Conservation (phyloP, 2,888 invertebrate genomes). For the Oligia strigilis region DNA sequence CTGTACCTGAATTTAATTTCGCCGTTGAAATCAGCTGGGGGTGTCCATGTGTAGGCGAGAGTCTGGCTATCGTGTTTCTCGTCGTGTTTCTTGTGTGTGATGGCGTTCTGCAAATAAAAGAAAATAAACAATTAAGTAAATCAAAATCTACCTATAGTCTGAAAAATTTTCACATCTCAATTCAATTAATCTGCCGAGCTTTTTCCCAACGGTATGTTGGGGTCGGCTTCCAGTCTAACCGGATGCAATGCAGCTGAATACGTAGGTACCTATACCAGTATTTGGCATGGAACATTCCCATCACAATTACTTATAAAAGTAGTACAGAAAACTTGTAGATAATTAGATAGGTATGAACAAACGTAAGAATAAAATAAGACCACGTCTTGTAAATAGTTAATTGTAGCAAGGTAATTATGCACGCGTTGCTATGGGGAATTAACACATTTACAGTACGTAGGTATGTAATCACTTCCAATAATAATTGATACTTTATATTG, state of each 20-base stretch:
- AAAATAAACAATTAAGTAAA: not conserved
- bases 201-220: not conserved
- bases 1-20: conserved; percentile 91
- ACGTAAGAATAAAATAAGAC: not conserved
- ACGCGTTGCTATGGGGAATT: not conserved
- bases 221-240: not conserved
- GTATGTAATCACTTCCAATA: not conserved
- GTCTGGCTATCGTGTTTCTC: conserved; percentile 89
- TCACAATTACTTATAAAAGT: not conserved
- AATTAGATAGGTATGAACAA: not conserved
- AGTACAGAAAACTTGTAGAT: not conserved
- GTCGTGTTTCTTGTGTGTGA: conserved; percentile 93
- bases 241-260: not conserved
- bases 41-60: conserved; percentile 91
- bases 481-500: too few species aligned
- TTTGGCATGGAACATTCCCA: not conserved
- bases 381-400: conserved; percentile 1
- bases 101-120: conserved; percentile 89
- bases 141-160: not conserved
- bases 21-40: conserved; percentile 91
- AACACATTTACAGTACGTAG: not conserved
- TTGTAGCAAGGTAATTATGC: not conserved
- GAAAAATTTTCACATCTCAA: not conserved
- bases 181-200: not conserved
- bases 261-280: not conserved